Evolutionary conservation across 2,113 vertebrate genomes (phyloP), one percentile per base, ranked within the genome.

Genomic region (Telmatochromis brichardi): DNA sequence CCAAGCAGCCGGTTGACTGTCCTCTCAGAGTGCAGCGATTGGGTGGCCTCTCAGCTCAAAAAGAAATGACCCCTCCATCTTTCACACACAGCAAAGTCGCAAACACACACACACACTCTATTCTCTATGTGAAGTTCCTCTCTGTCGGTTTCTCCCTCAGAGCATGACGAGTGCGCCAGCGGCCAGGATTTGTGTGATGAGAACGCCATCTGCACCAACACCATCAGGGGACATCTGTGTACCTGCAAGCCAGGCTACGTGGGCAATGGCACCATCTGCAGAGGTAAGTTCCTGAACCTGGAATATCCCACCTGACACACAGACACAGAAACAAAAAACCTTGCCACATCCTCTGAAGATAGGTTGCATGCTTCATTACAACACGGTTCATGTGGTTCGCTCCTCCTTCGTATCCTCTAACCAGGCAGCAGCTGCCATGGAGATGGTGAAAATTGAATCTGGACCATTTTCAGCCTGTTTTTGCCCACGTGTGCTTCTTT

Each of bases 171-270:
- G 85, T 99, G 98, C 80, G 95, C 97, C 89, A 96, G 94, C 0
- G 95, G 97, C 60, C 96, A 97, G 88, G 96, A 96, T 88, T 94
- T 88, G 88, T 99, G 98, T 85, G 97, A 99, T 35, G 94, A 96
- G 88, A 98, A 98, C 1, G 98, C 98, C 83, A 98, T 99, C 97
- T 99, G 98, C 91, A 98, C 98, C 53, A 99, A 99, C 94, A 98
- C 97, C n/a, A 96, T 99, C 93, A 95, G 96, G 88, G 98, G 98
- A 55, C 98, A 99, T 89, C 97, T 97, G 96, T 99, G 98, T 90
- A 99, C 97, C 96, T 99, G 98, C 95, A 98, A 98, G 88, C 98
- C 98, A 0, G 98, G 98, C 31, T 99, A 98, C 0, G 96, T 99
- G 93, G 98, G 98, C 51, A 99, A 99, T 0, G 98, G 98, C 68